These are phyloP conservation scores for Macrosiphum euphorbiae DNA, from an alignment of 2,888 invertebrate genomes.

Conservation along the genomic window DNA sequence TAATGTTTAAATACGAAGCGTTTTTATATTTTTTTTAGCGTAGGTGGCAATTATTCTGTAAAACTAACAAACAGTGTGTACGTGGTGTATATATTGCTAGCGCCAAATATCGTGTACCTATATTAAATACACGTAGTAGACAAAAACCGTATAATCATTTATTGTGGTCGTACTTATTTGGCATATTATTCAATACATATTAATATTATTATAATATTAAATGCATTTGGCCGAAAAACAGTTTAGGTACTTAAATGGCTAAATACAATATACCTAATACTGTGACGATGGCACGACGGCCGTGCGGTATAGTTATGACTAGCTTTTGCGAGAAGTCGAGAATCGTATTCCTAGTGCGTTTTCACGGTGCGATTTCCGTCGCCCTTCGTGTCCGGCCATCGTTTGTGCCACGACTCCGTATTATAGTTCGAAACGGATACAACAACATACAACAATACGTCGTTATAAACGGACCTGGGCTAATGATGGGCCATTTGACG, in stretches of 20 bases:
- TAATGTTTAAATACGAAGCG: not conserved
- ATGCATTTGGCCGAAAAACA: not conserved
- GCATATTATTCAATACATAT: too few species aligned
- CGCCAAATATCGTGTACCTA: not conserved
- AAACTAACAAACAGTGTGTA: not conserved
- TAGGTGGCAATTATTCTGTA: not conserved
- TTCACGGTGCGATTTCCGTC: not conserved
- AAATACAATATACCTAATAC: not conserved
- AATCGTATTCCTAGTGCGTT: not conserved
- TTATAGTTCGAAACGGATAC: slow-evolving; percentile 8
- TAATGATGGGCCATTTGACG: slow-evolving; percentile 52
- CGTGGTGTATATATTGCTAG: not conserved
- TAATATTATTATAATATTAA: too few species aligned
- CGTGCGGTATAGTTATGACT: not conserved
- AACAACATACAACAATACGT: not conserved
- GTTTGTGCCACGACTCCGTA: not conserved
- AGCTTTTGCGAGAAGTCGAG: not conserved
- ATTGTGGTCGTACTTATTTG: too few species aligned
- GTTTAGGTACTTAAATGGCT: not conserved
- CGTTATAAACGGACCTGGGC: slow-evolving; percentile 7
- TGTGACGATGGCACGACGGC: too few species aligned
- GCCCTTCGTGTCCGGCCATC: slow-evolving; percentile 31
- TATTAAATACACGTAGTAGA: not conserved
- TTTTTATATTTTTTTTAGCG: not conserved
- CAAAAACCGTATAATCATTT: not conserved